A percentile compares a stretch with the other conserved stretches of the same genome.
phyloP scores from a whole-genome alignment of 2,113 vertebrate genomes.

The Colius striatus region DNA sequence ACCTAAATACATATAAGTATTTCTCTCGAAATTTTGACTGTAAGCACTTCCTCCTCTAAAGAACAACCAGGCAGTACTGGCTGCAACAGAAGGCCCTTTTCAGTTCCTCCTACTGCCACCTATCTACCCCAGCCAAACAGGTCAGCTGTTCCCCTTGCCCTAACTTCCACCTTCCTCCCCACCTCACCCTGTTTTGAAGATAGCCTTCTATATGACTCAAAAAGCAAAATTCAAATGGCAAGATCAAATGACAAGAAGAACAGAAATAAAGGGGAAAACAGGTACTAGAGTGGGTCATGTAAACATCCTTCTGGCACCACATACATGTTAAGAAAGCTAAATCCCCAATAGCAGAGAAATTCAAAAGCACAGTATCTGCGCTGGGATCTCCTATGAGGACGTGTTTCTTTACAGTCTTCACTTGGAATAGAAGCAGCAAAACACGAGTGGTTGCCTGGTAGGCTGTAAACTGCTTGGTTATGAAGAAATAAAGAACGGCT shows the following conservation, averaged over 20 bases:
- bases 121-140: background rate
- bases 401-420: background rate
- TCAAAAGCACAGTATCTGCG: background rate
- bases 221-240: background rate
- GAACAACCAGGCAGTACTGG: background rate
- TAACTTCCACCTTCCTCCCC: background rate
- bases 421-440: background rate
- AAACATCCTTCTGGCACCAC: background rate
- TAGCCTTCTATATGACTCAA: background rate
- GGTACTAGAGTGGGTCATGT: background rate
- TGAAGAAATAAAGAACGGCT: background rate
- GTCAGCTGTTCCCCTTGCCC: background rate
- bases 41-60: background rate
- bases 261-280: background rate
- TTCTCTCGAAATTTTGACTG: background rate
- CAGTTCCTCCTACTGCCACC: background rate
- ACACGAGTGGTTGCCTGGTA: background rate
- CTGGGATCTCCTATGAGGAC: background rate
- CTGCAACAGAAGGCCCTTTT: background rate
- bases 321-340: background rate
- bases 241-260: background rate
- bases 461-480: background rate
- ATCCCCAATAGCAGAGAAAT: background rate
- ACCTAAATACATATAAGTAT: background rate
- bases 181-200: background rate